Evolutionary conservation across 2,113 vertebrate genomes (phyloP).

Genomic region (human (Homo sapiens)): DNA sequence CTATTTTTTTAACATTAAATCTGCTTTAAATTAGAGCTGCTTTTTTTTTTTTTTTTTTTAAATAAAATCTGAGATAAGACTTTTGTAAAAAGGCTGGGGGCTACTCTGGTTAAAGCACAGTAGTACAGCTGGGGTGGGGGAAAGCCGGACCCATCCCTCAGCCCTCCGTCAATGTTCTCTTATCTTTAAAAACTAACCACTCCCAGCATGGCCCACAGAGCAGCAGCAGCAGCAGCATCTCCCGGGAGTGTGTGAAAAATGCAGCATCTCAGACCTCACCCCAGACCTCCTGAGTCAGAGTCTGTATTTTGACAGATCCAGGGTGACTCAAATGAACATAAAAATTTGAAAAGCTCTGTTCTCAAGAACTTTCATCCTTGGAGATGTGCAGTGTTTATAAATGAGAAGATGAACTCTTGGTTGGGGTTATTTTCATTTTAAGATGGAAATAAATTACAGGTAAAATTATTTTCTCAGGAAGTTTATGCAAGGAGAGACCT

Average conservation of each 20-base stretch:
- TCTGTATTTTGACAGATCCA: not conserved
- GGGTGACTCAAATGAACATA: not conserved
- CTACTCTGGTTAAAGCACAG: not conserved
- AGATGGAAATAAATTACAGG: not conserved
- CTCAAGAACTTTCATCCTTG: not conserved
- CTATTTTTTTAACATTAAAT: not conserved
- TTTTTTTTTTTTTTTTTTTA: not conserved
- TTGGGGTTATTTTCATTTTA: not conserved
- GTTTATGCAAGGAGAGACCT: not conserved
- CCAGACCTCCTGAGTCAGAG: not conserved
- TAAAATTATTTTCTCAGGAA: not conserved
- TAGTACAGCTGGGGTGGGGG: not conserved
- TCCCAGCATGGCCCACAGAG: rapidly evolving
- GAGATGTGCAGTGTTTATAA: not conserved
- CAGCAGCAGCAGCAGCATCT: not conserved
- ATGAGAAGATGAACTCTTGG: not conserved
- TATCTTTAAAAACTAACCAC: not conserved
- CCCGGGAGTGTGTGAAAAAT: rapidly evolving
- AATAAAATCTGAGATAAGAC: not conserved
- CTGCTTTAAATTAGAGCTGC: not conserved
- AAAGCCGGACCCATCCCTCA: not conserved
- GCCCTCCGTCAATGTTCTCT: not conserved
- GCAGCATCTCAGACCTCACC: not conserved
- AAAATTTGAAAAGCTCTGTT: not conserved
- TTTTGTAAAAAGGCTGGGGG: rapidly evolving